Percentiles rank a stretch among this genome's conserved stretches.
phyloP scores from a whole-genome alignment of 2,797 vertebrate species.

The Takifugu rubripes region DNA sequence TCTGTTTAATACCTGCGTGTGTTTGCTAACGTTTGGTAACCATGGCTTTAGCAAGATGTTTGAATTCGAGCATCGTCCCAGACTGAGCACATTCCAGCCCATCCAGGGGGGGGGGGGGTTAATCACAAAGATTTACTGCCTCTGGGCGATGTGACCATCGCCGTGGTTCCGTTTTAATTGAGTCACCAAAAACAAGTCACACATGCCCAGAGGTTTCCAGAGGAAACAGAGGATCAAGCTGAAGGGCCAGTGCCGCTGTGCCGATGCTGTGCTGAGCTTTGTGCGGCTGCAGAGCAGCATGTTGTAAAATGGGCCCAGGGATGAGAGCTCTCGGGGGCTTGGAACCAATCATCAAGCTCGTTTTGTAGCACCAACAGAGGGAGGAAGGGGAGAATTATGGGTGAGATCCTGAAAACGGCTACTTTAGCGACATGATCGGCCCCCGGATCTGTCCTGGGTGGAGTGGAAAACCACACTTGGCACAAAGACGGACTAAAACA shows the following conservation, averaged over 20 bases:
- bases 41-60: conserved; percentile 42
- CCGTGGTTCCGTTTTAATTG: conserved; percentile 50
- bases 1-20: conserved; percentile 16
- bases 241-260: conserved; percentile 33
- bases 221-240: conserved; percentile 23
- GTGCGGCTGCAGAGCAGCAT: neutral
- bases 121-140: conserved; percentile 74
- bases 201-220: conserved; percentile 13
- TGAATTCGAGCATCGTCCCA: conserved; percentile 47
- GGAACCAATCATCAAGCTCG: conserved; percentile 31
- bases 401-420: too few relatives aligned
- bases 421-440: too few relatives aligned
- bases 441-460: neutral
- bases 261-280: conserved; percentile 21
- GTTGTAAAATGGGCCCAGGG: conserved; percentile 30
- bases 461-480: neutral
- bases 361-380: conserved; percentile 11
- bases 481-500: conserved; percentile 1
- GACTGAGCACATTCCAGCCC: conserved; percentile 44
- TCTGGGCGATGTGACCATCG: conserved; percentile 21
- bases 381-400: conserved; percentile 10
- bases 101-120: conserved; percentile 52
- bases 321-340: conserved; percentile 20
- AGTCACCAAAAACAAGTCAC: conserved; percentile 45
- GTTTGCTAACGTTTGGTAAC: conserved; percentile 54